Evolutionary conservation across 2,113 vertebrate genomes (phyloP), one percentile per base, ranked within the genome.

Genomic region (Perca flavescens): DNA sequence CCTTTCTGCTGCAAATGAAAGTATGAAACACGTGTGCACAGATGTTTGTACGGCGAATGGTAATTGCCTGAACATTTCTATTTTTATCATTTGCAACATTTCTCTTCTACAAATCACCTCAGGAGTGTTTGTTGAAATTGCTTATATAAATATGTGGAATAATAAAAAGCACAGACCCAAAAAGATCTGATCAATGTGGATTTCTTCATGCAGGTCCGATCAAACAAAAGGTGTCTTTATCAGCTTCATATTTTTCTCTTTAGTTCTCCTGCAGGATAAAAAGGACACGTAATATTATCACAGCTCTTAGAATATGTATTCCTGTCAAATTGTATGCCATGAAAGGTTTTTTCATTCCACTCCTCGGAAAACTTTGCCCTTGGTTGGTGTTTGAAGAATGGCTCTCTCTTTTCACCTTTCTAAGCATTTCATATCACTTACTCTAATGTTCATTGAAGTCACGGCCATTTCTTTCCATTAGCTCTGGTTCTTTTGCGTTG

Each of bases 371-470:
- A 53, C 46, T 56, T 34, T 67, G 74, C 64, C 69, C 72, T 86
- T 76, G 66, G 71, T 74, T 50, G 7, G 58, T 68, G 43, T 57
- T 50, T 64, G 49, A 68, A 72, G 49, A 74, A 68, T 3, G 7
- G 11, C 71, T 75, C 28, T 75, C 86, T 72, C 43, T 56, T 66
- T 77, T 77, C 69, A 65, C 46, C 54, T 63, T n/a, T 65, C 63
- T 53, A 25, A 74, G 66, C 74, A 84, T 89, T 87, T 86, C 22
- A 75, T 67, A 68, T 87, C 21, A 40, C 63, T 82, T 52, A 56
- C 40, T 56, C 22, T 10, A 21, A 70, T 56, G 70, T 77, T 53
- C 75, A 70, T 16, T 60, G 22, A 40, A 74, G 66, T 52, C 82
- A 88, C 0, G 19, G 57, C n/a, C 19, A 56, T n/a, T 19, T 70